Evolutionary conservation across 2,113 vertebrate genomes (phyloP).

Genomic region (Anoura caudifer): DNA sequence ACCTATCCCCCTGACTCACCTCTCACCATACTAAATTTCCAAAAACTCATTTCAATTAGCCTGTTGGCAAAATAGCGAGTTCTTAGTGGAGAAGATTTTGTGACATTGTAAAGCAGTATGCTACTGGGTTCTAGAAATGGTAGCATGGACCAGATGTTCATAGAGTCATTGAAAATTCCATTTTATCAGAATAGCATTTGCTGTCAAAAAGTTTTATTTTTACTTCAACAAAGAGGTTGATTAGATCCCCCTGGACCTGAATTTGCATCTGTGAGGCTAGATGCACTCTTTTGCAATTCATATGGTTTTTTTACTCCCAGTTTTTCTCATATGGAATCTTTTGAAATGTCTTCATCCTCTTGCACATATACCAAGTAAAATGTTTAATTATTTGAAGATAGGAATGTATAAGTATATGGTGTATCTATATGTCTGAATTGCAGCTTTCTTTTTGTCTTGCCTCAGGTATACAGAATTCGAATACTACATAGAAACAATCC

Average conservation of each 20-base stretch:
- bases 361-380: constrained; percentile 55
- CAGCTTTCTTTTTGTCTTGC: constrained; percentile 42
- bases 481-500: background rate
- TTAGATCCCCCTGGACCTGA: constrained; percentile 82
- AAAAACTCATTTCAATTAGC: constrained; percentile 61
- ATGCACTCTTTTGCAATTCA: constrained; percentile 83
- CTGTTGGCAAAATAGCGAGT: constrained; percentile 50
- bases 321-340: constrained; percentile 72
- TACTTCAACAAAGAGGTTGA: constrained; percentile 86
- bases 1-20: constrained; percentile 29
- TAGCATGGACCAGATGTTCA: constrained; percentile 80
- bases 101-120: constrained; percentile 56
- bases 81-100: constrained; percentile 70
- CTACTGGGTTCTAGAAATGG: constrained; percentile 66
- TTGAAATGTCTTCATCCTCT: constrained; percentile 67
- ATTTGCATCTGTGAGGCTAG: constrained; percentile 84
- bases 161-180: constrained; percentile 86
- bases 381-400: constrained; percentile 57
- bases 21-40: constrained; percentile 53
- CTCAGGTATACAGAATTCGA: constrained; percentile 33
- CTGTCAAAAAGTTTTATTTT: constrained; percentile 88
- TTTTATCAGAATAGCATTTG: constrained; percentile 85
- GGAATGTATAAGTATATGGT: background rate
- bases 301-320: constrained; percentile 74
- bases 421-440: background rate